Evolutionary conservation across 2,888 invertebrate species (phyloP), one percentile per base, ranked within the genome.

Genomic region (Mycalesis mineus): DNA sequence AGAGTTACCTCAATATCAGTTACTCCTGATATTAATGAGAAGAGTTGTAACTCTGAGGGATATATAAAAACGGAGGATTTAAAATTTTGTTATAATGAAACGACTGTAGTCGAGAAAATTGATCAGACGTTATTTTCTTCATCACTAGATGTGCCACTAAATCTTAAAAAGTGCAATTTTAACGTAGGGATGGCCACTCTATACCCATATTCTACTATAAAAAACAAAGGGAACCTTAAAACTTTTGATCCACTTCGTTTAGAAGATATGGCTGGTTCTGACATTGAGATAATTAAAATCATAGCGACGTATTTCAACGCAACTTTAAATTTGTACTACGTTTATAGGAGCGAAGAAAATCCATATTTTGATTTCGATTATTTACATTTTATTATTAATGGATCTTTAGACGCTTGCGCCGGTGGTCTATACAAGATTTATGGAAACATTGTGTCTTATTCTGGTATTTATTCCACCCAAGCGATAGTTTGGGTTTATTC

Each of bases 381-480:
- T 61, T 8, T 84, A 22, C 42, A 69, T 0, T 74, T 73, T n/a
- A 5, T 88, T 1, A 7, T 67, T 2, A 83, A 88, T 60, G 82
- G 78, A 2, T 82, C 74, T 33, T 63, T 88, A 1, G 84, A 88
- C 40, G 65, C 70, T 0, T 78, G 78, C 49, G 83, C 80, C 7
- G 87, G 88, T 0, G 88, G 87, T 0, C 63, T 82, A 0, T 84
- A 82, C 33, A 73, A 80, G 57, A 62, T 79, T 2, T 85, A 76
- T 39, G 83, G 80, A 7, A 73, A 82, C n/a, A 2, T 58, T 0
- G 78, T 88, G 0, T 74, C 71, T 3, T 88, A 87, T 60, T 84
- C 86, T 1, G 87, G 87, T 0, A 57, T 77, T 1, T 87, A 88
- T 55, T 68, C 68, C 0, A 68, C 72, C 15, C 83, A 86, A 67